phyloP scores from a whole-genome alignment of 2,113 vertebrate species.

The Accipiter cooperii region DNA sequence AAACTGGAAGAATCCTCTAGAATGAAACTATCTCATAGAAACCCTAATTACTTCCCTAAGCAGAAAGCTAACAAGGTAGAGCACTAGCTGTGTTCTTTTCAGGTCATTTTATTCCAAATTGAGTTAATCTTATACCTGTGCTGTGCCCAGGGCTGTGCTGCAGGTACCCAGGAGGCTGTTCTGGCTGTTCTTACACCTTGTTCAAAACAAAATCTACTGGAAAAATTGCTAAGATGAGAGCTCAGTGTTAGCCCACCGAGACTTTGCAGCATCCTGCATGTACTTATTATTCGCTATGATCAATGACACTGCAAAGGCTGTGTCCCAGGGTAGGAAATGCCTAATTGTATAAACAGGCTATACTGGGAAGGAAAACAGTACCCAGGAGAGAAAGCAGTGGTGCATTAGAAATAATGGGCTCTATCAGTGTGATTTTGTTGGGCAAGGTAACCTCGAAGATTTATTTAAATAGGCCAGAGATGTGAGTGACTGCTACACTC shows the following conservation, averaged over 20 bases:
- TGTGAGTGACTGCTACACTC: not conserved
- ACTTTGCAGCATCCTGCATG: not conserved
- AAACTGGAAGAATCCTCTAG: not conserved
- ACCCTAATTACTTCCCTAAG: not conserved
- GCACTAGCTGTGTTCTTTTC: not conserved
- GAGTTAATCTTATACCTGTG: not conserved
- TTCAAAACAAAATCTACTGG: not conserved
- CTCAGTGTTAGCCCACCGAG: not conserved
- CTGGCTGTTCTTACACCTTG: not conserved
- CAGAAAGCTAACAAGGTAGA: not conserved
- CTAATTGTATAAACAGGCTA: constrained; percentile 9
- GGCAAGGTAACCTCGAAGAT: constrained; percentile 44
- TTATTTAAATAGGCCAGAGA: constrained; percentile 34
- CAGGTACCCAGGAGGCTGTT: not conserved
- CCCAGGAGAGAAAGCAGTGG: not conserved
- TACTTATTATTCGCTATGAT: constrained; percentile 11
- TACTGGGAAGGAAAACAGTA: not conserved
- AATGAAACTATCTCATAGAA: not conserved
- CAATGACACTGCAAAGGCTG: not conserved
- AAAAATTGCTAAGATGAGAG: not conserved
- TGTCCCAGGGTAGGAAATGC: not conserved
- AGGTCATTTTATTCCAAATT: not conserved
- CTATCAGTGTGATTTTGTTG: not conserved
- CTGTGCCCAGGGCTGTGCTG: not conserved
- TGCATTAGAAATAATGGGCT: constrained; percentile 2